Percentiles rank a stretch among this genome's conserved stretches.
Conservation (phyloP, 2,113 vertebrate species). For the Sturnus vulgaris region DNA sequence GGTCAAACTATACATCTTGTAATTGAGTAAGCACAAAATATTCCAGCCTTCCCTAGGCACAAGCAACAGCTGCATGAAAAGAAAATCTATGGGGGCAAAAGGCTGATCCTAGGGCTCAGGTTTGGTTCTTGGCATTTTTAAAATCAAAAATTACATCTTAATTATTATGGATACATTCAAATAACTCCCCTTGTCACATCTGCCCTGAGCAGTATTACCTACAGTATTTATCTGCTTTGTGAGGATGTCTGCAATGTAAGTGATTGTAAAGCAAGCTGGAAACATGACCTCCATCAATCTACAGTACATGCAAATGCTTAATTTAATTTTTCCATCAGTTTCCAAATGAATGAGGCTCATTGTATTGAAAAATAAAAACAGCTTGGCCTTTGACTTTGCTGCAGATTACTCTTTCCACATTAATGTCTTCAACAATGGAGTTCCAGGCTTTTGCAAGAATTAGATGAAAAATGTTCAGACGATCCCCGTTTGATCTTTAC, state of each 20-base stretch:
- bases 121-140: not conserved
- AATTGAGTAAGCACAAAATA: not conserved
- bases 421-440: not conserved
- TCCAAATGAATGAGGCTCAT: conserved; percentile 33
- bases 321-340: conserved; percentile 55
- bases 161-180: not conserved
- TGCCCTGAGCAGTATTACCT: not conserved
- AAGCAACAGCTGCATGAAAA: not conserved
- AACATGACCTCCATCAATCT: conserved; percentile 16
- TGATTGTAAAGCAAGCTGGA: conserved; percentile 6
- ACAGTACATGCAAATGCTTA: conserved; percentile 25
- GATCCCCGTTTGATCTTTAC: not conserved
- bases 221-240: not conserved
- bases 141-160: not conserved
- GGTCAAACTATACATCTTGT: not conserved
- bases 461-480: not conserved
- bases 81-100: not conserved
- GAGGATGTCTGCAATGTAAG: not conserved
- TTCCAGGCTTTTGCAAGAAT: conserved; percentile 19
- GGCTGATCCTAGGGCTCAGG: not conserved
- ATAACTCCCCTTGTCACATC: not conserved
- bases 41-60: not conserved
- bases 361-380: conserved; percentile 53
- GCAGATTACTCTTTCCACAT: conserved; percentile 13
- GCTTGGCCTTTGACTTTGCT: conserved; percentile 39